These are phyloP conservation scores for Alectura lathami DNA, from an alignment of 2,113 vertebrate species.

Conservation along the genomic window DNA sequence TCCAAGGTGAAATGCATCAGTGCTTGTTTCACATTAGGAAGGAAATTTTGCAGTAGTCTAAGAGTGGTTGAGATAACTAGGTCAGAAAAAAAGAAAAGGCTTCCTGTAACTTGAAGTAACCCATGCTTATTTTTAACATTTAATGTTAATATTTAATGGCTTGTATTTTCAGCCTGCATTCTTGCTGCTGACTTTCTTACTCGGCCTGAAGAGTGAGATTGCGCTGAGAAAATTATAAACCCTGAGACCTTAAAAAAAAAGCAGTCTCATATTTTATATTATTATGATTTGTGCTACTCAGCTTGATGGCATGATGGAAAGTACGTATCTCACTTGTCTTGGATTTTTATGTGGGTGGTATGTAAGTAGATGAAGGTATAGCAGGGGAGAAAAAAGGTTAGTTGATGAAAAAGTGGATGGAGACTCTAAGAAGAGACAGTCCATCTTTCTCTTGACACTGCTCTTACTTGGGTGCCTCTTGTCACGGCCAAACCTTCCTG, in stretches of 20 bases:
- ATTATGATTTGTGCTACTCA: not conserved
- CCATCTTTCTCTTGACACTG: not conserved
- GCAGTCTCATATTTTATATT: not conserved
- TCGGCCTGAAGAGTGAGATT: not conserved
- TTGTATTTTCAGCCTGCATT: not conserved
- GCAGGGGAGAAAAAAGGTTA: not conserved
- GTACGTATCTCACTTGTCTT: not conserved
- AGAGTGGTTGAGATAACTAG: conserved; percentile 9
- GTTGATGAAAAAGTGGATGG: not conserved
- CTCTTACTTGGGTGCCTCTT: not conserved
- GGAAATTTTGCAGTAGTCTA: not conserved
- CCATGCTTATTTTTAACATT: conserved; percentile 48
- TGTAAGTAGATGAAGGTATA: not conserved
- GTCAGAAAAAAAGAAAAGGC: conserved; percentile 2
- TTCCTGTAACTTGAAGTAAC: conserved; percentile 6
- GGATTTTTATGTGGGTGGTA: not conserved
- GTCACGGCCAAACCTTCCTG: not conserved
- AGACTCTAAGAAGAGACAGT: not conserved
- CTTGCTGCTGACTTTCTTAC: not conserved
- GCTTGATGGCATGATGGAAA: not conserved
- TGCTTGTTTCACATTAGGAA: not conserved
- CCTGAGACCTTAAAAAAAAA: not conserved
- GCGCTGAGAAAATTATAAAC: not conserved
- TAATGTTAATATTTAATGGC: conserved; percentile 38
- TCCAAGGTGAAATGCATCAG: not conserved